Conservation (phyloP, 2,797 vertebrate species). For the Enteromius treurensis region DNA sequence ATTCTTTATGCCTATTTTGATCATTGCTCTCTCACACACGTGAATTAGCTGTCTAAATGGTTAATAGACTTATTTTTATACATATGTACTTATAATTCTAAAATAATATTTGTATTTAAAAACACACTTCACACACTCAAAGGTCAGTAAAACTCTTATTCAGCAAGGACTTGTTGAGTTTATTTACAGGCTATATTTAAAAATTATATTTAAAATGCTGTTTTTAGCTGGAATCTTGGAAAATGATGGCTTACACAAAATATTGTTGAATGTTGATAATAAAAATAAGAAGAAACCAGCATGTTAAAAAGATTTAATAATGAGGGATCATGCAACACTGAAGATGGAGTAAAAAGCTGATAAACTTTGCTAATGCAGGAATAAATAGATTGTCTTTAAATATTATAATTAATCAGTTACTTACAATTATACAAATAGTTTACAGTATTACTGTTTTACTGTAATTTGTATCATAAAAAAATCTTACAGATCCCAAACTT, state of each 20-base stretch:
- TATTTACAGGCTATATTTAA: background rate
- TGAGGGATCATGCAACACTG: background rate
- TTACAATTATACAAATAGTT: background rate
- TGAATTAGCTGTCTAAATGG: slow-evolving; percentile 1
- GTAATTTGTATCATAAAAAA: background rate
- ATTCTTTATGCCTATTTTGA: background rate
- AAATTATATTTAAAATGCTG: too few relatives aligned
- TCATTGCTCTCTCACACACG: background rate
- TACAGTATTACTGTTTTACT: background rate
- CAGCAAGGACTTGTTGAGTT: background rate
- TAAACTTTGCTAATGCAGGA: background rate
- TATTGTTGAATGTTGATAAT: background rate
- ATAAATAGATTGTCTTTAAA: background rate
- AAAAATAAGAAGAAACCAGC: background rate
- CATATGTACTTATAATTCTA: background rate
- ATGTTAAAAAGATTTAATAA: background rate
- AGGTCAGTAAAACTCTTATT: background rate
- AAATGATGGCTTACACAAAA: background rate
- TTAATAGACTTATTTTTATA: background rate
- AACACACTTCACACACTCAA: background rate
- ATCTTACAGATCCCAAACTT: background rate
- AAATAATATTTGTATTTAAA: background rate
- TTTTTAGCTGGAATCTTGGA: background rate
- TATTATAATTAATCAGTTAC: background rate
- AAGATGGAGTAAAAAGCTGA: background rate